Evolutionary conservation across 2,888 invertebrate genomes (phyloP).

Genomic region (Subacronicta megacephala): DNA sequence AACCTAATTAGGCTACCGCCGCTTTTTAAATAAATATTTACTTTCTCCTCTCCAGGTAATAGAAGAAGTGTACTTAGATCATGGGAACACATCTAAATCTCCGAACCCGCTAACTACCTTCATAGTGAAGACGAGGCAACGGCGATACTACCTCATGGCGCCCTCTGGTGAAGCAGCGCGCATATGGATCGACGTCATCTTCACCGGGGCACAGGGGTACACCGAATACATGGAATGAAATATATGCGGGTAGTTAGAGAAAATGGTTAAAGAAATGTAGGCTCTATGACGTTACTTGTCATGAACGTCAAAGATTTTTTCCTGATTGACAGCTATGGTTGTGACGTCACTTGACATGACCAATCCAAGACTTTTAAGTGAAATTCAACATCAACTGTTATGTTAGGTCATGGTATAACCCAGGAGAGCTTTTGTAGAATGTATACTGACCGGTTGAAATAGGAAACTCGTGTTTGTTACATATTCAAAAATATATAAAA

Average conservation of each 20-base stretch:
- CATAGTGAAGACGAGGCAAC: constrained; percentile 97
- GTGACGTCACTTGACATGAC: background rate
- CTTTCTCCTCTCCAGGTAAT: constrained; percentile 92
- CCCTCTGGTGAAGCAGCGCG: constrained; percentile 98
- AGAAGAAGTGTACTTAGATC: constrained; percentile 99
- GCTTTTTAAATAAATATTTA: too few species aligned
- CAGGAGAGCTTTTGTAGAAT: background rate
- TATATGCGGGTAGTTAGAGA: constrained; percentile 2
- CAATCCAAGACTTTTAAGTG: background rate
- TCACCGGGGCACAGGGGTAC: constrained; percentile 97
- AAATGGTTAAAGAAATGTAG: constrained; percentile 4
- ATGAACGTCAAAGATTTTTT: background rate
- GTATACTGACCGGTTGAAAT: background rate
- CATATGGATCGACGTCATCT: constrained; percentile 98
- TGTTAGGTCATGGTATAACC: background rate
- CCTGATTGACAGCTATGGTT: background rate
- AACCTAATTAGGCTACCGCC: too few species aligned
- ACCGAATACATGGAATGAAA: constrained; percentile 80
- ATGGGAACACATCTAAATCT: constrained; percentile 97
- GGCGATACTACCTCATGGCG: constrained; percentile 97
- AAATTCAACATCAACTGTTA: background rate
- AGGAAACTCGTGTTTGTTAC: background rate
- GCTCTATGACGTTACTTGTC: constrained; percentile 14
- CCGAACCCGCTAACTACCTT: constrained; percentile 97
- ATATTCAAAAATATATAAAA: too few species aligned